Percentiles rank a stretch among this genome's conserved stretches.
phyloP scores from a whole-genome alignment of 2,113 vertebrate species.

The Carollia perspicillata region DNA sequence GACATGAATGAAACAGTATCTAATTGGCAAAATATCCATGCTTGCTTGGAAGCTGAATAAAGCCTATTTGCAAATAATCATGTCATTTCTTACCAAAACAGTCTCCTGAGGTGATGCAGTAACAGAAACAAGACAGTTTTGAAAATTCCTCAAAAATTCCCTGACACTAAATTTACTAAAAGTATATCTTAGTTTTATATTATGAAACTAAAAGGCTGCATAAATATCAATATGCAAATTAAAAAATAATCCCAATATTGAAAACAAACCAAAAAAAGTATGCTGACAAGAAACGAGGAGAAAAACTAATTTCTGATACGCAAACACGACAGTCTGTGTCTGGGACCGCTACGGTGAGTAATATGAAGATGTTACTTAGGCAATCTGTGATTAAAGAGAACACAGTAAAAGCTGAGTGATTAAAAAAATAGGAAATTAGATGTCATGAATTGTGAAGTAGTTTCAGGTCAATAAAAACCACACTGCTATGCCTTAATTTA shows the following conservation, averaged over 20 bases:
- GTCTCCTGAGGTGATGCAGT: constrained; percentile 87
- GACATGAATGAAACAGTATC: constrained; percentile 33
- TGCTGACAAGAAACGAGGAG: not conserved
- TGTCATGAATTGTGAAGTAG: not conserved
- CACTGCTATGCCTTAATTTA: not conserved
- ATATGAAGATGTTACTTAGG: not conserved
- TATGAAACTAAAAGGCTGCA: not conserved
- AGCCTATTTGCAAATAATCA: constrained; percentile 45
- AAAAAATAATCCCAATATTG: constrained; percentile 46
- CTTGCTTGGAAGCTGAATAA: constrained; percentile 62
- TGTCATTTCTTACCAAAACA: constrained; percentile 89
- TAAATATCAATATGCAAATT: constrained; percentile 25
- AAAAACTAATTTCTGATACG: constrained; percentile 2
- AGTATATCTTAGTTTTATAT: constrained; percentile 6
- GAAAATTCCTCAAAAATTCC: constrained; percentile 68
- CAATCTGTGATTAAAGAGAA: constrained; percentile 1
- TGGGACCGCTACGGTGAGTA: not conserved
- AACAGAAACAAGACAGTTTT: constrained; percentile 82
- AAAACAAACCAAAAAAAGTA: constrained; percentile 35
- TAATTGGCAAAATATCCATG: constrained; percentile 61
- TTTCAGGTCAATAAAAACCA: constrained; percentile 2
- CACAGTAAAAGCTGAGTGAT: not conserved
- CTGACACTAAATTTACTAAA: constrained; percentile 43
- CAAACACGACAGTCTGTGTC: not conserved
- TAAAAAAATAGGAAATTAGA: not conserved